phyloP scores from a whole-genome alignment of 1,140 invertebrate species.

The Harlomillsia oculata region DNA sequence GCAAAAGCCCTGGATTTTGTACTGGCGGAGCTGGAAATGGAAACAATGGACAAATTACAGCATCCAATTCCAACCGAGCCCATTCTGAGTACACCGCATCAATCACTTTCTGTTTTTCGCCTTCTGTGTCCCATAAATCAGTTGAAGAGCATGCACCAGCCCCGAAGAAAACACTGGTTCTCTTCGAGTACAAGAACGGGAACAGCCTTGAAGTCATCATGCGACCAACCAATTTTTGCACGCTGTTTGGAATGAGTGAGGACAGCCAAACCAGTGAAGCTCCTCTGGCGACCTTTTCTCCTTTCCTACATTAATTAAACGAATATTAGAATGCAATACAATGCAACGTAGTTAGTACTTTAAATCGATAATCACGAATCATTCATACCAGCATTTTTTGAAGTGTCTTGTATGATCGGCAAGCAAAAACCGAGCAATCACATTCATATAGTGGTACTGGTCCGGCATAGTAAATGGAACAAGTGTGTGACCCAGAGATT shows the following conservation, averaged over 20 bases:
- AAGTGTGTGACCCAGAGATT: slow-evolving; percentile 25
- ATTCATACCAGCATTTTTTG: slow-evolving; percentile 22
- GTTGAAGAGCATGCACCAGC: slow-evolving; percentile 20
- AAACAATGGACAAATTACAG: slow-evolving; percentile 26
- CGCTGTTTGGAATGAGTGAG: slow-evolving; percentile 12
- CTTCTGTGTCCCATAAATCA: slow-evolving; percentile 29
- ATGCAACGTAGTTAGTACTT: too few species aligned
- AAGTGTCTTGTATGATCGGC: slow-evolving; percentile 24
- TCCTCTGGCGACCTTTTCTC: slow-evolving; percentile 27
- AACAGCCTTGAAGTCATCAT: slow-evolving; percentile 23
- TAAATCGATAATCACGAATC: too few species aligned
- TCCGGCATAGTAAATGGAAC: slow-evolving; percentile 28
- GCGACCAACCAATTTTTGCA: slow-evolving; percentile 19
- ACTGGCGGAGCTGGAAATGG: slow-evolving; percentile 31
- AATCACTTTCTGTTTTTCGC: slow-evolving; percentile 25
- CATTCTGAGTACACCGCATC: slow-evolving; percentile 22
- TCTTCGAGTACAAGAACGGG: slow-evolving; percentile 27
- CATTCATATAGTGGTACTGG: slow-evolving; percentile 26
- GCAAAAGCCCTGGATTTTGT: slow-evolving; percentile 26
- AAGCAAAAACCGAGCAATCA: slow-evolving; percentile 20
- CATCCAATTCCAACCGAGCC: slow-evolving; percentile 23
- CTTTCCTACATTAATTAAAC: slow-evolving; percentile 27
- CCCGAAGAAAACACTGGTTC: slow-evolving; percentile 24
- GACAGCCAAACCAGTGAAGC: slow-evolving; percentile 19
- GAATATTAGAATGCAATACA: background rate